Evolutionary conservation across 2,113 vertebrate genomes (phyloP).

Genomic region (Proterorhinus semilunaris): DNA sequence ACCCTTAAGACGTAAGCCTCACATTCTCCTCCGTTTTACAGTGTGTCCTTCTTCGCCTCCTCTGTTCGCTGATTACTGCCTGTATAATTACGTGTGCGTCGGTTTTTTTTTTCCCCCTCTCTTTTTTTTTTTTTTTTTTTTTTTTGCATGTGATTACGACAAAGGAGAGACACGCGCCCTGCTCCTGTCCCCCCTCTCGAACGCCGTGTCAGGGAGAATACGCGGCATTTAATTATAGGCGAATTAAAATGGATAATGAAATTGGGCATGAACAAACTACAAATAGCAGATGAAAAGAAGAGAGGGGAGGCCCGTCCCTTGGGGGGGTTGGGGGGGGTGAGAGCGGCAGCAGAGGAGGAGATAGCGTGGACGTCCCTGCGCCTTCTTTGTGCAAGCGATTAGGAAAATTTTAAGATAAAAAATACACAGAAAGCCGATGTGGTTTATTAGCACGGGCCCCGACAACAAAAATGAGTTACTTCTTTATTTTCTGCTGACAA

Average conservation of each 20-base stretch:
- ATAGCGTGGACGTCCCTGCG: constrained; percentile 65
- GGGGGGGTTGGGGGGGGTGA: constrained; percentile 65
- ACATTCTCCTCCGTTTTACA: not conserved
- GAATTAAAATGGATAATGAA: constrained; percentile 99
- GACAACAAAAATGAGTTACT: constrained; percentile 17
- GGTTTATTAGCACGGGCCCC: constrained; percentile 22
- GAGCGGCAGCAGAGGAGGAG: constrained; percentile 43
- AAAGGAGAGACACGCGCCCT: constrained; percentile 93
- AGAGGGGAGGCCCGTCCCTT: constrained; percentile 78
- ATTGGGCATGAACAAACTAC: constrained; percentile 95
- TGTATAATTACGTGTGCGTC: constrained; percentile 91
- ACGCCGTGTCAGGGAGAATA: constrained; percentile 97
- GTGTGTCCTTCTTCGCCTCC: constrained; percentile 62
- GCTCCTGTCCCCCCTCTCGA: constrained; percentile 96
- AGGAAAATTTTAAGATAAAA: constrained; percentile 71
- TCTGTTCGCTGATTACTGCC: constrained; percentile 89
- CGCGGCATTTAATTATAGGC: constrained; percentile 99
- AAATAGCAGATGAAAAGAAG: constrained; percentile 89
- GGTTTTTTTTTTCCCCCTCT: constrained; percentile 17
- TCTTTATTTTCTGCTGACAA: constrained; percentile 12
- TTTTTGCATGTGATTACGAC: constrained; percentile 90
- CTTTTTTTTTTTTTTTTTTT: constrained; percentile 37
- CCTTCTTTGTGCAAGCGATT: constrained; percentile 70
- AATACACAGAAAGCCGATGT: constrained; percentile 74
- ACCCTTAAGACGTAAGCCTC: too few species aligned